Conservation (phyloP, 1,140 invertebrate genomes). For the Diorhabda elongata region DNA sequence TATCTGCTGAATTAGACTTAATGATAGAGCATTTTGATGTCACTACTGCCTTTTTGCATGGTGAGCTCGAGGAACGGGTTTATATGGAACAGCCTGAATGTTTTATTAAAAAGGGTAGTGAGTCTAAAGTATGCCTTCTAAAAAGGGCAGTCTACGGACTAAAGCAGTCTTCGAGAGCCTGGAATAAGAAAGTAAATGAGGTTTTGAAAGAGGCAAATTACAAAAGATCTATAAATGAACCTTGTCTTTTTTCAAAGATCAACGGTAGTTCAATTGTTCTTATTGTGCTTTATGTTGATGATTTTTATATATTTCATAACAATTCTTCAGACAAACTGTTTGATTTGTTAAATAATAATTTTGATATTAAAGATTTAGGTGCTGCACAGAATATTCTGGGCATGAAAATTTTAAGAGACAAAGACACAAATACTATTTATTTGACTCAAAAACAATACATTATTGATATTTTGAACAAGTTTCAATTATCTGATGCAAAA, state of each 20-base stretch:
- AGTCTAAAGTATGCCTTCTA: slow-evolving; percentile 39
- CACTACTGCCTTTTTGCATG: slow-evolving; percentile 27
- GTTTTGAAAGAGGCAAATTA: slow-evolving; percentile 40
- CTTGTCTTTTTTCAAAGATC: slow-evolving; percentile 41
- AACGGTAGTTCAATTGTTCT: slow-evolving; percentile 26
- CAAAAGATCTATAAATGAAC: slow-evolving; percentile 37
- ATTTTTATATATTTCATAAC: slow-evolving; percentile 42
- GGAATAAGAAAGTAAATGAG: too few species aligned
- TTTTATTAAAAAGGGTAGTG: slow-evolving; percentile 10
- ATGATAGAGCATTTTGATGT: slow-evolving; percentile 33
- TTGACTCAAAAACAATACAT: slow-evolving; percentile 17
- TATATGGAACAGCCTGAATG: slow-evolving; percentile 31
- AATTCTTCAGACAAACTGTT: slow-evolving; percentile 27
- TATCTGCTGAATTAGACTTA: slow-evolving; percentile 38
- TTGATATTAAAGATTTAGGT: slow-evolving; percentile 34
- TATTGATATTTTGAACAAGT: slow-evolving; percentile 9
- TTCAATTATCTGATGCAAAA: slow-evolving; percentile 2
- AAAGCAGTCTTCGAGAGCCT: too few species aligned
- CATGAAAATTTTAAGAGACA: slow-evolving; percentile 18
- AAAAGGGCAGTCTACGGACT: slow-evolving; percentile 41
- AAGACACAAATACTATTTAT: slow-evolving; percentile 4
- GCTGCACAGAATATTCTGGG: slow-evolving; percentile 25
- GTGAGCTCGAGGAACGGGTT: slow-evolving; percentile 19
- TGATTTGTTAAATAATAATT: slow-evolving; percentile 23
- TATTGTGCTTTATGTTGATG: slow-evolving; percentile 44